phyloP scores from a whole-genome alignment of 2,113 vertebrate genomes.

The Mirounga angustirostris region DNA sequence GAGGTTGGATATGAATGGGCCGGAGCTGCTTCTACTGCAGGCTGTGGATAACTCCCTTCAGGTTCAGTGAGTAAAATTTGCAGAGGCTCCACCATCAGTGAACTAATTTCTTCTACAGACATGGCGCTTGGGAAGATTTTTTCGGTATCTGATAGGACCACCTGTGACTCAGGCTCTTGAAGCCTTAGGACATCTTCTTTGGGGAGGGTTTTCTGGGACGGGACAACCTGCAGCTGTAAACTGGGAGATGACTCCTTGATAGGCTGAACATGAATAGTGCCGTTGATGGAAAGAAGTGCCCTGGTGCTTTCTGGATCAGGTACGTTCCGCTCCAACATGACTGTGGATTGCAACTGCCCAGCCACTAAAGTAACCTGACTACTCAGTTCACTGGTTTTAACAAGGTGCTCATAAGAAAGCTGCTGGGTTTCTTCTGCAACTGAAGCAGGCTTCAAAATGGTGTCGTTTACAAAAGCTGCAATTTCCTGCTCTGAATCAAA shows the following conservation, averaged over 20 bases:
- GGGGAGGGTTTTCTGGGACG: slow-evolving; percentile 80
- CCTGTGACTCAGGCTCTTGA: slow-evolving; percentile 82
- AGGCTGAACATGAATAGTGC: slow-evolving; percentile 68
- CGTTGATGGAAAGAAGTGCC: slow-evolving; percentile 72
- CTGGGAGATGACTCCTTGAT: slow-evolving; percentile 80
- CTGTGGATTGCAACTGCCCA: slow-evolving; percentile 81
- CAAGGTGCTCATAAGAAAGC: slow-evolving; percentile 82
- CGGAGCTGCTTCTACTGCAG: slow-evolving; percentile 84
- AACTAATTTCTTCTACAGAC: slow-evolving; percentile 84
- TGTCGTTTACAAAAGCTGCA: slow-evolving; percentile 77
- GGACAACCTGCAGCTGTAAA: slow-evolving; percentile 85
- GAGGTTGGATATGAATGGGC: slow-evolving; percentile 78
- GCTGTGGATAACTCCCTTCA: slow-evolving; percentile 66
- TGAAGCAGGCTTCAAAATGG: slow-evolving; percentile 80
- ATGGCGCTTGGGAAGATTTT: slow-evolving; percentile 80
- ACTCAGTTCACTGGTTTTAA: slow-evolving; percentile 73
- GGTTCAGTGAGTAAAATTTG: slow-evolving; percentile 81
- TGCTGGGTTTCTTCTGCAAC: slow-evolving; percentile 85
- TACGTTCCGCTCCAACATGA: slow-evolving; percentile 84
- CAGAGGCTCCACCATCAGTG: slow-evolving; percentile 83
- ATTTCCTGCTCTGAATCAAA: slow-evolving; percentile 81
- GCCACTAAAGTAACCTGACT: slow-evolving; percentile 68
- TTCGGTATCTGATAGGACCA: slow-evolving; percentile 85
- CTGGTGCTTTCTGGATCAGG: slow-evolving; percentile 81
- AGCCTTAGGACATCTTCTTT: slow-evolving; percentile 87